Conservation (phyloP, 2,797 vertebrate species). For the Leuciscus waleckii region DNA sequence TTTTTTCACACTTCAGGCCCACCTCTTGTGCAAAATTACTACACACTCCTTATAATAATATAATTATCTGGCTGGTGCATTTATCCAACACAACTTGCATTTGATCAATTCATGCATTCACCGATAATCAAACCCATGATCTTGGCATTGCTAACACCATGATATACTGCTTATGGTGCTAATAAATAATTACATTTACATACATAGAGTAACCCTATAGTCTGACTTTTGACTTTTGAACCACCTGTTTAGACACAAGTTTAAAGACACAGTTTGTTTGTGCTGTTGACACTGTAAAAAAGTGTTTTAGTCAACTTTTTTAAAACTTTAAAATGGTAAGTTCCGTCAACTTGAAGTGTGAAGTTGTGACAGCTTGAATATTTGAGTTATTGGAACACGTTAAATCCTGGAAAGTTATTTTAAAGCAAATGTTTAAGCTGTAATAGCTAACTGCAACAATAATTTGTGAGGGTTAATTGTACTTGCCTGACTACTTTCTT, state of each 20-base stretch:
- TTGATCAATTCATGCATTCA: background rate
- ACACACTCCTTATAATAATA: background rate
- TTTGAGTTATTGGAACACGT: background rate
- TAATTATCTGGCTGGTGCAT: background rate
- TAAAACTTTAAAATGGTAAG: background rate
- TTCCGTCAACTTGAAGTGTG: background rate
- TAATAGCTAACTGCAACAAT: background rate
- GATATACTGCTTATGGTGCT: background rate
- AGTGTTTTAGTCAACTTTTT: background rate
- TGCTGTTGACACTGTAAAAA: background rate
- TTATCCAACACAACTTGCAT: background rate
- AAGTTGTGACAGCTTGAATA: background rate
- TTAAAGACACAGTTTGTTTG: background rate
- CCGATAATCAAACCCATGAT: background rate
- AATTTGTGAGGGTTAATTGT: no score
- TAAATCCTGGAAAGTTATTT: background rate
- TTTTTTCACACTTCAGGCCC: background rate
- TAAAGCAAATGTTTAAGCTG: background rate
- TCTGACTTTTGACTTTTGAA: slow-evolving; percentile 9
- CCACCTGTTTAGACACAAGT: background rate
- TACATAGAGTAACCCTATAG: background rate
- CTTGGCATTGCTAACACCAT: background rate
- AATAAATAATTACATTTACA: background rate
- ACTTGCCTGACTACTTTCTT: no score
- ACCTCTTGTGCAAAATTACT: background rate